Evolutionary conservation across 2,113 vertebrate genomes (phyloP), one percentile per base, ranked within the genome.

Genomic region (Spilogale gracilis): DNA sequence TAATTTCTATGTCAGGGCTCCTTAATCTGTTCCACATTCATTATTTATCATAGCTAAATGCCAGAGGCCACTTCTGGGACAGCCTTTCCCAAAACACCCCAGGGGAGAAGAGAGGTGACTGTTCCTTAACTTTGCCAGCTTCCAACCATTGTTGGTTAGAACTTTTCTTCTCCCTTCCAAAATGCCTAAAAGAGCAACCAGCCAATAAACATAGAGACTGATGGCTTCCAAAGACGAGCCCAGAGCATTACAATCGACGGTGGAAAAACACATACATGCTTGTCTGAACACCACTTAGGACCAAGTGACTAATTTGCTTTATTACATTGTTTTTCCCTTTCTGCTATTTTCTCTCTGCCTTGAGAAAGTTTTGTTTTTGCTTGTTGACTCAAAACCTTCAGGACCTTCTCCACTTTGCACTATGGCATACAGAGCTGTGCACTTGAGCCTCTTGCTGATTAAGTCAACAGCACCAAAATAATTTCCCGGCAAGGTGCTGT

Each of bases 281-380:
- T 92, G 91, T 86, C 90, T 90, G 97, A 97, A 96, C 96, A 98
- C 90, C 91, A 96, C 87, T 76, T 82, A 94, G 52, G 96, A 92
- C 82, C 94, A 84, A 96, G 98, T 98, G 98, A 98, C 96, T 98
- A 93, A 97, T 97, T 94, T 95, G 89, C 97, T 98, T 98, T 98
- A 98, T 98, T 97, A 98, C 95, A 97, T 97, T 98, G 97, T 97
- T 98, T 98, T 98, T 97, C 97, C 97, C 89, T 97, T 98, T 96
- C 97, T 92, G 98, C 95, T 98, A 82, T 98, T 98, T 98, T 97
- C 92, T 96, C 96, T 97, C 96, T 93, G 91, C 97, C 98, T 98
- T 54, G 67, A 94, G 95, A 95, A 98, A 98, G 98, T 98, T 98
- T 94, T 97, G 96, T 97, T 97, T 94, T 97, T 86, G 79, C 74